Evolutionary conservation across 2,113 vertebrate genomes (phyloP).

Genomic region (Cygnus buccinator): DNA sequence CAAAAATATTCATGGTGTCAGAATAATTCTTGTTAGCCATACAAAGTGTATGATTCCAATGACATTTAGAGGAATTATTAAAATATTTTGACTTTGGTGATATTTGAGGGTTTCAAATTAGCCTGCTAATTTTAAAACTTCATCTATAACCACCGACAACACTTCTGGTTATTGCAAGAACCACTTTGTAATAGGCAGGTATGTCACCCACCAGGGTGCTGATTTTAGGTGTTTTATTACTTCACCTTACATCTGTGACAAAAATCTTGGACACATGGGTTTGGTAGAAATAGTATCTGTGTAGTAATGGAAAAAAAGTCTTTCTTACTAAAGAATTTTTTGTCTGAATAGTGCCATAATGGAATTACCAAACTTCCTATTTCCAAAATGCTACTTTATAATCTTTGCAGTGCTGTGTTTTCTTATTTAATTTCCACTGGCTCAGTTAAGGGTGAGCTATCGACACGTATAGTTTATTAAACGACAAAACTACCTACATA

Average conservation of each 20-base stretch:
- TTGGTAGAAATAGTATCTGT: background rate
- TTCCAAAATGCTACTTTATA: background rate
- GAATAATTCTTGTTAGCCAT: background rate
- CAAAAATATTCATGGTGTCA: background rate
- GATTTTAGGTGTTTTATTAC: background rate
- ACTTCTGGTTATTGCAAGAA: background rate
- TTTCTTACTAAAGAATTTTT: background rate
- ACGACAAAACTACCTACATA: background rate
- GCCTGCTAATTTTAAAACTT: background rate
- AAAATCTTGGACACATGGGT: background rate
- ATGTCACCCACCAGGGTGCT: background rate
- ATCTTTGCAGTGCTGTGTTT: background rate
- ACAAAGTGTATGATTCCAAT: background rate
- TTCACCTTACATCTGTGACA: background rate
- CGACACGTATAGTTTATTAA: background rate
- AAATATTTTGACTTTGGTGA: background rate
- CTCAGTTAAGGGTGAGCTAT: background rate
- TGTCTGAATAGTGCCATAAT: background rate
- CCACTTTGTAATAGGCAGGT: background rate
- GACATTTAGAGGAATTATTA: background rate
- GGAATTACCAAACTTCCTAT: background rate
- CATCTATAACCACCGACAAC: background rate
- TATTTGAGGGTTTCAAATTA: background rate
- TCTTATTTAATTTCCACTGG: background rate
- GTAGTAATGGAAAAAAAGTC: background rate